Conservation (phyloP, 2,888 invertebrate species). For the Sepiola atlantica region DNA sequence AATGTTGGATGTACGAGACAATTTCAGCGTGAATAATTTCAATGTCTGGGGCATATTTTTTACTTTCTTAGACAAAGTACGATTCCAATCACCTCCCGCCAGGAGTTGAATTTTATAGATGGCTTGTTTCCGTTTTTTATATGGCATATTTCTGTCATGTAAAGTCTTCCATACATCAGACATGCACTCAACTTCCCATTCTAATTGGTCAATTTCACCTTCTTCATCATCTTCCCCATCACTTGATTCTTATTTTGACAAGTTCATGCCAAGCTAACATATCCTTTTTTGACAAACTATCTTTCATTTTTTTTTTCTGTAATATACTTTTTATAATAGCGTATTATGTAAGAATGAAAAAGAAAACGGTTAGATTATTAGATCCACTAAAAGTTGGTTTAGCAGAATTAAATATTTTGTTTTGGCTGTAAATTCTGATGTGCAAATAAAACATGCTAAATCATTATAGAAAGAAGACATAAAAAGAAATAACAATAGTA, state of each 20-base stretch:
- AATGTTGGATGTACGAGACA: conserved; percentile 58
- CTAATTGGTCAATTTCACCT: conserved; percentile 63
- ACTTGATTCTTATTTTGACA: conserved; percentile 45
- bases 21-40: conserved; percentile 62
- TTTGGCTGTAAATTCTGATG: too few species aligned
- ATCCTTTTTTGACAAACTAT: too few species aligned
- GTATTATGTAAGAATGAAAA: too few species aligned
- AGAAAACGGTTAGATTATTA: too few species aligned
- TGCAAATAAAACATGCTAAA: too few species aligned
- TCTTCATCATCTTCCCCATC: conserved; percentile 42
- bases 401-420: too few species aligned
- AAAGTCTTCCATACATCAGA: conserved; percentile 64
- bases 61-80: conserved; percentile 59
- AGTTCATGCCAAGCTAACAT: conserved; percentile 34
- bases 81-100: conserved; percentile 67
- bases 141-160: conserved; percentile 58
- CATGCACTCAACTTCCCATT: conserved; percentile 71
- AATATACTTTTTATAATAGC: too few species aligned
- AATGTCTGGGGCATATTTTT: conserved; percentile 57
- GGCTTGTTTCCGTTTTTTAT: conserved; percentile 59
- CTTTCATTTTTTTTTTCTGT: too few species aligned
- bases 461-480: too few species aligned
- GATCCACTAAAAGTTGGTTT: too few species aligned
- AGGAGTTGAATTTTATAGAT: conserved; percentile 62
- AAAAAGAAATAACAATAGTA: too few species aligned